Evolutionary conservation across 92 coral and sea anemone genomes (phyloP), one percentile per base, ranked within the genome.

Genomic region (Nematostella vectensis): DNA sequence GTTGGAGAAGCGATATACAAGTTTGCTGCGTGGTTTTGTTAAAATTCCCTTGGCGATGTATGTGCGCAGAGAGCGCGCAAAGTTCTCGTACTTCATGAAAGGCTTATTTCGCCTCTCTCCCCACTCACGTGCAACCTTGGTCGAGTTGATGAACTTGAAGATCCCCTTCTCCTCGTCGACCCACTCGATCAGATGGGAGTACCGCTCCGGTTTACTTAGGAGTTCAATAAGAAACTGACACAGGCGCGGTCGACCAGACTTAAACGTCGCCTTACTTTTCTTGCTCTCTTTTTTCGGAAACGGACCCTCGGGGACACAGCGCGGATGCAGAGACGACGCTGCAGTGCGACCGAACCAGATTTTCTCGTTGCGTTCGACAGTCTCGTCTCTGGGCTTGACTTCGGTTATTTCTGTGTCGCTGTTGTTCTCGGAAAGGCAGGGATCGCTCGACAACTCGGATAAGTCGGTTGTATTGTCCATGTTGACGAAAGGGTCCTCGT

Each of bases 41-140:
- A 93, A 73, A 54, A 93, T 93, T 23, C 99, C 99, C 51, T 93
- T 93, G 27, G 99, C 99, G 51, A 93, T 93, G 67, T 93, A 93
- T 28, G 96, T 93, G 15, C 99, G 93, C 28, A 93, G 51, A 1
- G 99, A 93, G 18, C 99, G 88, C 0, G 99, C 99, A 68, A 93
- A 93, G 81, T 93, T 93, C 88, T 93, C 99, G 45, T 93, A 93
- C 69, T 93, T 93, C 99, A 93, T 93, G 29, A 61, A 71, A 0
- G 99, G 99, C 63, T 93, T 93, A 40, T 93, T 86, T 10, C 99
- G 57, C 27, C 99, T 69, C 11, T 78, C 67, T n/a, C 99, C 99
- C 99, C 99, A 93, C 53, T 77, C 70, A 15, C 89, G 82, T 0
- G 99, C 99, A 17, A 93, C 95, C 51, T 83, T 83, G 45, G 82